These are phyloP conservation scores for Biston stratarius DNA, from an alignment of 2,888 invertebrate species.

Conservation along the genomic window DNA sequence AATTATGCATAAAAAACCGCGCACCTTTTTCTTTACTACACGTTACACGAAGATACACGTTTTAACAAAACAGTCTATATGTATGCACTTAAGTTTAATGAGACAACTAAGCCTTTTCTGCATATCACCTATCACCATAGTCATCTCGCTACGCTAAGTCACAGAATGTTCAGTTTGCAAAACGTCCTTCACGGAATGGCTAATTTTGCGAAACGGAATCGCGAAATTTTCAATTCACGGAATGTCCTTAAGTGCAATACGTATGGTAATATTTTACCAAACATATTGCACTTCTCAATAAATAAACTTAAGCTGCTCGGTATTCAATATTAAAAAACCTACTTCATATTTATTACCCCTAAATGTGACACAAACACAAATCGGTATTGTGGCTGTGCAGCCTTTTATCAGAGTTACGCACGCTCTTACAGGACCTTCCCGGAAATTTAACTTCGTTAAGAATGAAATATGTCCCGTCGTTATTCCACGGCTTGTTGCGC, in stretches of 20 bases:
- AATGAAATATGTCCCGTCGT: slow-evolving; percentile 85
- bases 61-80: too few relatives aligned
- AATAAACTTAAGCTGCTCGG: slow-evolving; percentile 30
- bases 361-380: slow-evolving; percentile 64
- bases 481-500: slow-evolving; percentile 84
- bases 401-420: slow-evolving; percentile 84
- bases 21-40: too few relatives aligned
- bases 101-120: too few relatives aligned
- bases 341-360: slow-evolving; percentile 52
- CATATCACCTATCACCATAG: too few relatives aligned
- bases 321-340: slow-evolving; percentile 32
- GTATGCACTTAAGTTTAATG: too few relatives aligned
- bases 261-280: not conserved
- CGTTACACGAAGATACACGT: too few relatives aligned
- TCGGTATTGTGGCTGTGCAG: slow-evolving; percentile 71
- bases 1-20: too few relatives aligned
- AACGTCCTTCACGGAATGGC: too few relatives aligned
- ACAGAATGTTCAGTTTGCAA: too few relatives aligned
- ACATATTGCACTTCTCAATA: slow-evolving; percentile 31
- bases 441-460: slow-evolving; percentile 86
- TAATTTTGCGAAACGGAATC: too few relatives aligned
- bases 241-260: not conserved
- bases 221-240: too few relatives aligned
- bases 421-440: slow-evolving; percentile 80
- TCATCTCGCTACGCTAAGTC: too few relatives aligned